Percentiles rank a stretch among this genome's conserved stretches.
These are phyloP conservation scores for Monochamus saltuarius DNA, from an alignment of 1,140 invertebrate genomes.

Conservation along the genomic window DNA sequence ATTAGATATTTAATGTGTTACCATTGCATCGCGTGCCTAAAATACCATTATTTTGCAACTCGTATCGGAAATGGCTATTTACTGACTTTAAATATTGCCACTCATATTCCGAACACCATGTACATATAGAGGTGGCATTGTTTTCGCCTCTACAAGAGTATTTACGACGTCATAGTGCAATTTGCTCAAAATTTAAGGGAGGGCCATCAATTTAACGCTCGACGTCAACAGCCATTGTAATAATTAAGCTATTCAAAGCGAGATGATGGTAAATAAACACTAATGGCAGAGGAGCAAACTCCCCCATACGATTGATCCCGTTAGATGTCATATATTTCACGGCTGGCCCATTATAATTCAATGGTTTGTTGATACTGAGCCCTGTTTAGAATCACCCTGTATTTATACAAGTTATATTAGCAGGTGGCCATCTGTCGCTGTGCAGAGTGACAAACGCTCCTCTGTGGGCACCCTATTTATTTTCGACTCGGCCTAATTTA, in stretches of 20 bases:
- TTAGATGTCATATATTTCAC: constrained; percentile 34
- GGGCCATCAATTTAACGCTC: no score
- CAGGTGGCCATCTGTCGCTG: constrained; percentile 40
- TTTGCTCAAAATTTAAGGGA: no score
- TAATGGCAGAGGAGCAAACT: constrained; percentile 17
- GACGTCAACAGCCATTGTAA: no score
- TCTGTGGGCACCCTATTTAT: constrained; percentile 24
- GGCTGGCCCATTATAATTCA: constrained; percentile 38
- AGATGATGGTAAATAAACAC: constrained; percentile 28
- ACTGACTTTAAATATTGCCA: no score
- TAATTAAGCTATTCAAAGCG: constrained; percentile 6
- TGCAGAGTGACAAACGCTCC: constrained; percentile 18
- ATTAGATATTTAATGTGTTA: no score
- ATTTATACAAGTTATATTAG: constrained; percentile 43
- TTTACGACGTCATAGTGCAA: no score
- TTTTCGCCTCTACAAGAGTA: no score
- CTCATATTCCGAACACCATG: no score
- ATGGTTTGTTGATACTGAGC: constrained; percentile 40
- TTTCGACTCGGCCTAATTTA: constrained; percentile 31
- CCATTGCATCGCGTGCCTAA: no score
- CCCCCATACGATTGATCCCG: constrained; percentile 27
- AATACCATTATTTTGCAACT: no score
- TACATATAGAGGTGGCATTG: no score
- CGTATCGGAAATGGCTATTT: no score
- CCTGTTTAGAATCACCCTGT: constrained; percentile 38